Evolutionary conservation across 2,113 vertebrate genomes (phyloP), one percentile per base, ranked within the genome.

Genomic region (Gobius niger): DNA sequence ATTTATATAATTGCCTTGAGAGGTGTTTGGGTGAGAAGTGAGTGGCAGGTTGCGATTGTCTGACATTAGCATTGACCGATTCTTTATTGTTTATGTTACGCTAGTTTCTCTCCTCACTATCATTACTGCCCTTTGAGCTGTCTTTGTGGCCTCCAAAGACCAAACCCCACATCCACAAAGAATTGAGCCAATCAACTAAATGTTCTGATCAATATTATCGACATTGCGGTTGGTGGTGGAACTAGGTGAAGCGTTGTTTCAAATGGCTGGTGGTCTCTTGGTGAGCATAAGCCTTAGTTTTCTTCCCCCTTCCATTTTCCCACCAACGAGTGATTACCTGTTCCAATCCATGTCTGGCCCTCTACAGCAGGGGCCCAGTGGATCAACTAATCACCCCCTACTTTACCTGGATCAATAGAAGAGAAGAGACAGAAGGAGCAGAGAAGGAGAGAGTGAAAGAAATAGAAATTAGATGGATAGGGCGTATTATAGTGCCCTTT

Each of bases 401-500:
- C 68, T 76, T 0, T 52, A 47, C 24, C 54, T 64, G 42, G 69
- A 89, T 90, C 85, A 85, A 88, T 85, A 78, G 75, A 60, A 60
- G 24, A 44, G 57, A 53, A 41, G 68, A 67, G 18, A 44, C 59
- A 53, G 9, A 51, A 15, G 7, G 13, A 44, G 70, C 61, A 34
- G 47, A 42, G 49, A 68, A 47, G 76, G 57, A 15, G 56, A 24
- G 12, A 49, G 62, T 44, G 63, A 2, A 19, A 64, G 44, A 73
- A 64, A 44, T 11, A 70, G 54, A 60, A 65, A 82, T 34, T 34
- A 84, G 80, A 86, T 65, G 62, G 78, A 86, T 77, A 49, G 15
- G 54, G 66, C 63, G 73, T 74, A 85, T 87, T 84, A 84, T 72
- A 41, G 73, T 74, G 82, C 85, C 86, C 85, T 81, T 76, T 85